Evolutionary conservation across 2,113 vertebrate genomes (phyloP).

Genomic region (Ammodytes marinus): DNA sequence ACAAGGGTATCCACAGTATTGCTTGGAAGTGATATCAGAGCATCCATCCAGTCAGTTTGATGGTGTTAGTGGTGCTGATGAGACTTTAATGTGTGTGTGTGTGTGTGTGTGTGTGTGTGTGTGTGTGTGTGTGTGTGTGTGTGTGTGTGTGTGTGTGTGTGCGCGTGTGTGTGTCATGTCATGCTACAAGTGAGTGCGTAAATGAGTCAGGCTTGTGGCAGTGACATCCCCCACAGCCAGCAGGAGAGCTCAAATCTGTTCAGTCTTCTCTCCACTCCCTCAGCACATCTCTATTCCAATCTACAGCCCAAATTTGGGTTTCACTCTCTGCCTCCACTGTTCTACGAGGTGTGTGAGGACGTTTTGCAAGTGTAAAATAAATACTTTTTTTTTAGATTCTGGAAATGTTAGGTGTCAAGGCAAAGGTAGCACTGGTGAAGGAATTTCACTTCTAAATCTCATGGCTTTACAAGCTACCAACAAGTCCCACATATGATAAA

Average conservation of each 20-base stretch:
- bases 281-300: not conserved
- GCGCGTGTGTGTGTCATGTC: not conserved
- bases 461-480: not conserved
- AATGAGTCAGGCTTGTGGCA: slow-evolving; percentile 23
- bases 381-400: slow-evolving; percentile 2
- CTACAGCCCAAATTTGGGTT: not conserved
- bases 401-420: not conserved
- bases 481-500: not conserved
- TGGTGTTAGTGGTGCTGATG: slow-evolving; percentile 47
- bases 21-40: slow-evolving; percentile 47
- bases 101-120: slow-evolving; percentile 7
- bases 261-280: slow-evolving; percentile 8
- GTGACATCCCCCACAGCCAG: slow-evolving; percentile 31
- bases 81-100: not conserved
- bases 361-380: not conserved
- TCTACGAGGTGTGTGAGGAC: not conserved
- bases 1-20: slow-evolving; percentile 42
- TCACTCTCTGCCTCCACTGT: not conserved
- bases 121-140: slow-evolving; percentile 11
- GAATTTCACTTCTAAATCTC: not conserved
- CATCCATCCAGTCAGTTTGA: slow-evolving; percentile 49
- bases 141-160: slow-evolving; percentile 20
- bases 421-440: not conserved
- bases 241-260: slow-evolving; percentile 5
- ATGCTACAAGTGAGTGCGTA: too few relatives aligned